Base-by-base conservation (phyloP, 2,113 vertebrate genomes). In the Macaca nemestrina region DNA sequence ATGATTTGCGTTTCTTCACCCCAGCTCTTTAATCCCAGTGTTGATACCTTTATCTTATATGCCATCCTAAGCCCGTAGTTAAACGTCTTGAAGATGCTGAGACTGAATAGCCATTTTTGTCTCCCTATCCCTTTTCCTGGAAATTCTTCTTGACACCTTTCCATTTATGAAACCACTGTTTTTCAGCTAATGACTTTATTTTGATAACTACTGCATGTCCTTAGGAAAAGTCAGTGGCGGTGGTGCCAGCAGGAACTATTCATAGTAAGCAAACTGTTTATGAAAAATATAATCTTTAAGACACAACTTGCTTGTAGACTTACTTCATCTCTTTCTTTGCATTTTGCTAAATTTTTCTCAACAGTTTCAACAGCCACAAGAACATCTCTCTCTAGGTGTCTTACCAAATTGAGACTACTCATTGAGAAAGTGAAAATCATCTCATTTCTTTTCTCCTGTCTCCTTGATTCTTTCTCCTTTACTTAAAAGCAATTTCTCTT, bases 291-390 rank as follows among this genome's bases (percentile, higher is more conserved):
- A 68, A 32, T 32, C 13, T 76, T 68, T 61, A 61, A 88, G 27
- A 79, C 45, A 95, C 87, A 16, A 81, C 38, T 93, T 5, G 30
- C 38, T 55, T 94, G 14, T 35, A 57, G 83, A 64, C 12, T 59
- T 57, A 27, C 5, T 50, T 57, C 38, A 48, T 75, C 4, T 70
- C 40, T 95, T 93, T 93, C 85, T 81, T 6, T 90, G 67, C 30
- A 40, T 40, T 95, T 95, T 84, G 40, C 14, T 94, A 68, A 50
- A 48, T 50, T 86, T 94, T 50, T 93, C 52, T 84, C 32, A 92
- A 68, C 1, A 70, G 50, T 91, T 91, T 61, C 40, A 55, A 61
- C 9, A 79, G 16, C 8, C 17, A 48, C 9, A 38, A 55, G 43
- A 68, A 92, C 18, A 81, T 70, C 20, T 43, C 59, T 4, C 68